A percentile compares a stretch with the other conserved stretches of the same genome.
phyloP scores from a whole-genome alignment of 2,888 invertebrate species.

The Lacanobia oleracea region DNA sequence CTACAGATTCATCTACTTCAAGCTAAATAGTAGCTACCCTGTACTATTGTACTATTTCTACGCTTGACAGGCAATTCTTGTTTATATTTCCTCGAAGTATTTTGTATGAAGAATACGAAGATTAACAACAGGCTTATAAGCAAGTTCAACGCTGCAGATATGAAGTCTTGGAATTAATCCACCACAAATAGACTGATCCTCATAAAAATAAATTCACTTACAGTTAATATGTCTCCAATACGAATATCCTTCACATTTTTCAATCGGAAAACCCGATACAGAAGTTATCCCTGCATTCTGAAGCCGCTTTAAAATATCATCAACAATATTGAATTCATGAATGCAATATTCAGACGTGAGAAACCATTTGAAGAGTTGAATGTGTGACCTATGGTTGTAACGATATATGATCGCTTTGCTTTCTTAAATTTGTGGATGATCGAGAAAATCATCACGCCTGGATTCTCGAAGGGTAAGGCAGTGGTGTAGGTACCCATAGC shows the following conservation, averaged over 20 bases:
- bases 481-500: no score
- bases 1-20: no score
- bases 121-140: not conserved
- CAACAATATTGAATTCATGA: constrained; percentile 60
- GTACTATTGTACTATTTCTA: not conserved
- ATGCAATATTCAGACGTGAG: constrained; percentile 32
- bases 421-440: not conserved
- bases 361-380: constrained; percentile 24
- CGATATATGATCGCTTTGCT: not conserved
- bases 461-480: no score
- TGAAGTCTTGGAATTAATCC: not conserved
- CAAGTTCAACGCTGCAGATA: not conserved
- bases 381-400: not conserved
- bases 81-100: not conserved
- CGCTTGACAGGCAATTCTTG: not conserved
- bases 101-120: not conserved
- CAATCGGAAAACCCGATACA: constrained; percentile 36
- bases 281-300: constrained; percentile 28
- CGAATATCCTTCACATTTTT: constrained; percentile 45
- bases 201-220: constrained; percentile 8
- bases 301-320: constrained; percentile 55
- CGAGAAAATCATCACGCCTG: no score
- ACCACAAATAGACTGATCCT: not conserved
- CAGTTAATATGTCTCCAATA: constrained; percentile 32
- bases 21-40: no score